Percentiles rank a stretch among this genome's conserved stretches.
These are phyloP conservation scores for Girardinichthys multiradiatus DNA, from an alignment of 2,113 vertebrate genomes.

Conservation along the genomic window DNA sequence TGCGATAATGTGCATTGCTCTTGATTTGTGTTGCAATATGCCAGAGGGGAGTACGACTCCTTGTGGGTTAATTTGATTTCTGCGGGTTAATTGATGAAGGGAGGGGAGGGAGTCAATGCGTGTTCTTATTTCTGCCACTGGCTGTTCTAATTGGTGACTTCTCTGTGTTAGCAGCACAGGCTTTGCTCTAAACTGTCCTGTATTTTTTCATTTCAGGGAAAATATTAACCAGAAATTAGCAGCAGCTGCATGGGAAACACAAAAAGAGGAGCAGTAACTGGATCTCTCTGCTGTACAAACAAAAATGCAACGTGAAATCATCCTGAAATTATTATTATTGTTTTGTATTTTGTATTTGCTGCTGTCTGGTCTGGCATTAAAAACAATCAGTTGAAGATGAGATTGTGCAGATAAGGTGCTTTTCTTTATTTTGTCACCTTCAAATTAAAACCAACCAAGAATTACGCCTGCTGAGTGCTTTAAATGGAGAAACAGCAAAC, in stretches of 20 bases:
- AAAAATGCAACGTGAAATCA: background rate
- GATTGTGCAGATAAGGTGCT: background rate
- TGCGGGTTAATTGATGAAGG: constrained; percentile 73
- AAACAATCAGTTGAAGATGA: background rate
- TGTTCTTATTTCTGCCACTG: constrained; percentile 65
- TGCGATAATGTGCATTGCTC: constrained; percentile 61
- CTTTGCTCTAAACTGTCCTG: constrained; percentile 21
- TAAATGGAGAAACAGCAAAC: constrained; percentile 1
- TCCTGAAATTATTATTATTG: background rate
- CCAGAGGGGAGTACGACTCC: constrained; percentile 61
- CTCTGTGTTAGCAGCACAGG: constrained; percentile 20
- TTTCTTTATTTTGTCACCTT: background rate
- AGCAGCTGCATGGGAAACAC: background rate
- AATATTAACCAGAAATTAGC: background rate
- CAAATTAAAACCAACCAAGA: background rate
- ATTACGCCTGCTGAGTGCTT: background rate
- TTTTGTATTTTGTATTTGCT: background rate
- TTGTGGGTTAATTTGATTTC: constrained; percentile 76
- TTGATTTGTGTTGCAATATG: constrained; percentile 66
- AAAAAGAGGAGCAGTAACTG: background rate
- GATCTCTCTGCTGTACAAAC: constrained; percentile 13
- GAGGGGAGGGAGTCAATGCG: constrained; percentile 48
- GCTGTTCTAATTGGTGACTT: constrained; percentile 53
- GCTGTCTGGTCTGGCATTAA: background rate
- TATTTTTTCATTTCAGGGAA: background rate